A percentile compares a stretch with the other conserved stretches of the same genome.
phyloP scores from a whole-genome alignment of 1,140 invertebrate species.

The Pseudachorutes palmiensis region DNA sequence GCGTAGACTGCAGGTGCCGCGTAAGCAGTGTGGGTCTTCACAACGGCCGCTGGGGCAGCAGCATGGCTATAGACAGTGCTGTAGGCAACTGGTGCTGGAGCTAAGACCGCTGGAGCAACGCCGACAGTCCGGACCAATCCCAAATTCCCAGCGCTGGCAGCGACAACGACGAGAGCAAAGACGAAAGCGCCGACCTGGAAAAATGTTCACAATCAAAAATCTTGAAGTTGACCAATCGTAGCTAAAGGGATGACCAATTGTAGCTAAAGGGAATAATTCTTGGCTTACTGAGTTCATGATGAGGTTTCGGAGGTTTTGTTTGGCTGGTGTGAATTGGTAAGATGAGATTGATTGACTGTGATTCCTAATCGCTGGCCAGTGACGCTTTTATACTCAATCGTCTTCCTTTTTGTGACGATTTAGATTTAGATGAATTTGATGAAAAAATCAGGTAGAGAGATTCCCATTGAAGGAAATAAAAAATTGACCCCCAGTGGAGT shows the following conservation, averaged over 20 bases:
- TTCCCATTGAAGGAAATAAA: not conserved
- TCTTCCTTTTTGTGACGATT: not conserved
- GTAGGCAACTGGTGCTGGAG: slow-evolving; percentile 11
- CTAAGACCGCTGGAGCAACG: too few species aligned
- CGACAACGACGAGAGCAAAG: slow-evolving; percentile 22
- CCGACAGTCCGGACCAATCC: not conserved
- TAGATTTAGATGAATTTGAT: too few species aligned
- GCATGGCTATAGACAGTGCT: not conserved
- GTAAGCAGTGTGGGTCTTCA: not conserved
- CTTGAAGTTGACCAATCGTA: not conserved
- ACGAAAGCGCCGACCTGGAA: slow-evolving; percentile 15
- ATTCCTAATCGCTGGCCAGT: too few species aligned
- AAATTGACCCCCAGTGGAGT: too few species aligned
- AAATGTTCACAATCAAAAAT: slow-evolving; percentile 1
- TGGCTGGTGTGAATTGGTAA: not conserved
- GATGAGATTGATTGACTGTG: slow-evolving; percentile 4
- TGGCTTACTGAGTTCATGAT: slow-evolving; percentile 31
- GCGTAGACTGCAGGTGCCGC: slow-evolving; percentile 6
- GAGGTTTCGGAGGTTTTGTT: slow-evolving; percentile 17
- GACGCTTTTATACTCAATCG: not conserved
- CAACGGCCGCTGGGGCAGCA: not conserved
- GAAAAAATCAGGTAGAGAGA: slow-evolving; percentile 4
- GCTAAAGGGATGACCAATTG: too few species aligned
- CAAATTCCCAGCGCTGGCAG: slow-evolving; percentile 21
- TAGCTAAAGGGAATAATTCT: too few species aligned